A percentile compares a stretch with the other conserved stretches of the same genome.
These are phyloP conservation scores for Gallinago stenura DNA, from an alignment of 2,797 vertebrate species.

Conservation along the genomic window DNA sequence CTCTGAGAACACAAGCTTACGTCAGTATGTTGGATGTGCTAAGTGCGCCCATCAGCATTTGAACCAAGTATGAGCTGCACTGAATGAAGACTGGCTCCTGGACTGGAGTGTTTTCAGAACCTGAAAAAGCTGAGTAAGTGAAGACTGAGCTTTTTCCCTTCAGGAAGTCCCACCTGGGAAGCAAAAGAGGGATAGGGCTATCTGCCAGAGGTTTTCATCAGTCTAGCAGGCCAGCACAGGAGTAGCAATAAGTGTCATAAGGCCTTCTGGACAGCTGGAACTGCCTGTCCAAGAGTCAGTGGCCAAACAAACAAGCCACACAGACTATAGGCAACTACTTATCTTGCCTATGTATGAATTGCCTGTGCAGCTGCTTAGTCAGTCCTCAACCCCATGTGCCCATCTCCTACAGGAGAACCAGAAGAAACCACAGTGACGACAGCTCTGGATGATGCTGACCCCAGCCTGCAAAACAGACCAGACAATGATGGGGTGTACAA, in stretches of 20 bases:
- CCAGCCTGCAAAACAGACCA: neutral
- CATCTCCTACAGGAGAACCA: neutral
- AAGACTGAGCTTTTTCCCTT: neutral
- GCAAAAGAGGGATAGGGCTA: neutral
- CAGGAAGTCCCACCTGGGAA: neutral
- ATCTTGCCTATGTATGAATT: neutral
- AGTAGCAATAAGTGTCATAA: neutral
- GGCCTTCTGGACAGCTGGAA: neutral
- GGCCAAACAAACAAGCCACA: neutral
- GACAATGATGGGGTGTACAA: neutral
- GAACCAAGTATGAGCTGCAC: neutral
- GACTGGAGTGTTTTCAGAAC: neutral
- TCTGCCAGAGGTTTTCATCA: neutral
- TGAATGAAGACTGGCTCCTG: neutral
- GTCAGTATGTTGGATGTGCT: neutral
- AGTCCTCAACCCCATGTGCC: rapidly evolving
- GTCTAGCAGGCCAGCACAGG: neutral
- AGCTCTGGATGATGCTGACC: neutral
- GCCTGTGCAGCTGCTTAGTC: neutral
- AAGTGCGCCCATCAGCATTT: neutral
- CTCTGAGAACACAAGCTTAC: neutral
- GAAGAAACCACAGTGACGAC: neutral
- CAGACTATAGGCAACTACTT: neutral
- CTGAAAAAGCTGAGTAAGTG: neutral
- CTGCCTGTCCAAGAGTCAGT: neutral